Conservation (phyloP, 37 sponge, comb jelly and placozoan species). For the Amphimedon queenslandica region DNA sequence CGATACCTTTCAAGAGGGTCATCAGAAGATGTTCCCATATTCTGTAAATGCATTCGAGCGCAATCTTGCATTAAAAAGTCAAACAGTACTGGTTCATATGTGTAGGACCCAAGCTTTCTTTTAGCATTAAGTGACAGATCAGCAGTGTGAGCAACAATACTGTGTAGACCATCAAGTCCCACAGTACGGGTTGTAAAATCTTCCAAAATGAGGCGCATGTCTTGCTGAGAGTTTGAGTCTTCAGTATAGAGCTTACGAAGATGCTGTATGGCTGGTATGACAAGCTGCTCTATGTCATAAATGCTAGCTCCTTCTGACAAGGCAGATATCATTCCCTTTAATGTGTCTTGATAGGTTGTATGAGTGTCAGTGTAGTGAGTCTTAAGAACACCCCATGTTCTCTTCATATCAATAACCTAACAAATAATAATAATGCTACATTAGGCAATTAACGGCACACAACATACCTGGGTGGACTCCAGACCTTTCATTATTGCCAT, state of each 20-base stretch:
- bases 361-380: conserved; percentile 16
- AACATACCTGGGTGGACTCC: conserved; percentile 44
- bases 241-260: conserved; percentile 44
- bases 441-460: not conserved
- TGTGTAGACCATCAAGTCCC: conserved; percentile 27
- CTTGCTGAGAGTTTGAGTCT: conserved; percentile 7
- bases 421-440: conserved; percentile 1
- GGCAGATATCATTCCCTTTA: conserved; percentile 23
- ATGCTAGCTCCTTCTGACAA: conserved; percentile 34
- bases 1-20: conserved; percentile 46
- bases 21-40: conserved; percentile 35
- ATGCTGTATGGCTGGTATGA: conserved; percentile 69
- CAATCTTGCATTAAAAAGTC: conserved; percentile 64
- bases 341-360: conserved; percentile 33
- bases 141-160: conserved; percentile 32
- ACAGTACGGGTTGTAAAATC: conserved; percentile 21
- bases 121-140: conserved; percentile 43
- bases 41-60: conserved; percentile 38
- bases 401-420: conserved; percentile 39
- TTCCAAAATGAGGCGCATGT: conserved; percentile 23
- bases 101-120: conserved; percentile 19
- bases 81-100: conserved; percentile 43
- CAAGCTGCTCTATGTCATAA: conserved; percentile 31
- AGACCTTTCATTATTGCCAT: conserved; percentile 71
- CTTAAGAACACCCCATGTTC: conserved; percentile 47